These are phyloP conservation scores for Parelbella ahira DNA, from an alignment of 2,888 invertebrate species.

Conservation along the genomic window DNA sequence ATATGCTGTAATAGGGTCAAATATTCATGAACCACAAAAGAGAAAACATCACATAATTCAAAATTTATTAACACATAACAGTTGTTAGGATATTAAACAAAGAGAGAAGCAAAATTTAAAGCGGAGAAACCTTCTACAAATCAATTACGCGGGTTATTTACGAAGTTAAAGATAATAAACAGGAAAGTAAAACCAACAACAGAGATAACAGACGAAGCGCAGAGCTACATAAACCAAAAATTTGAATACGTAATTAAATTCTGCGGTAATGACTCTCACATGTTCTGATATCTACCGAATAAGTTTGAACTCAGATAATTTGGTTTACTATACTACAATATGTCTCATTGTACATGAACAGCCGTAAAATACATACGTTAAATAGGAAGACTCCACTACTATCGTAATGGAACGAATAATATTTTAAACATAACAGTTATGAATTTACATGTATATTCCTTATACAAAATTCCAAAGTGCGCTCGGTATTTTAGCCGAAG, in stretches of 20 bases:
- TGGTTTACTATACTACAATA: too few species aligned
- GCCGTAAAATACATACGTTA: too few species aligned
- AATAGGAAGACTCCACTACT: too few species aligned
- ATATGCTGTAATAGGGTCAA: too few species aligned
- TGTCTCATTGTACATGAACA: too few species aligned
- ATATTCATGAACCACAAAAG: too few species aligned
- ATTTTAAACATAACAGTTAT: too few species aligned
- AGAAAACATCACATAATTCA: too few species aligned
- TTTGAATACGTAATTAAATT: slow-evolving; percentile 31
- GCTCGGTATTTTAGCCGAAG: too few species aligned
- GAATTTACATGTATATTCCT: too few species aligned
- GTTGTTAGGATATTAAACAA: background rate
- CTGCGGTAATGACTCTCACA: slow-evolving; percentile 17
- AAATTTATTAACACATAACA: background rate
- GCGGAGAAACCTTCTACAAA: slow-evolving; percentile 15
- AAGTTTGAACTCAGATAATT: slow-evolving; percentile 7
- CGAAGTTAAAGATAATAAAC: slow-evolving; percentile 43
- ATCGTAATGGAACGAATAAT: too few species aligned
- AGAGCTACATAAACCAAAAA: slow-evolving; percentile 30
- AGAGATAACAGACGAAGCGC: slow-evolving; percentile 24
- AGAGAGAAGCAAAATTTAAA: background rate
- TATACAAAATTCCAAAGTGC: too few species aligned
- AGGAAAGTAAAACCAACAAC: slow-evolving; percentile 36
- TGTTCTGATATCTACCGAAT: slow-evolving; percentile 2
- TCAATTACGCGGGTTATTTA: slow-evolving; percentile 29